A percentile compares a stretch with the other conserved stretches of the same genome.
These are phyloP conservation scores for Aphelinus certus DNA, from an alignment of 1,140 invertebrate genomes.

Conservation along the genomic window DNA sequence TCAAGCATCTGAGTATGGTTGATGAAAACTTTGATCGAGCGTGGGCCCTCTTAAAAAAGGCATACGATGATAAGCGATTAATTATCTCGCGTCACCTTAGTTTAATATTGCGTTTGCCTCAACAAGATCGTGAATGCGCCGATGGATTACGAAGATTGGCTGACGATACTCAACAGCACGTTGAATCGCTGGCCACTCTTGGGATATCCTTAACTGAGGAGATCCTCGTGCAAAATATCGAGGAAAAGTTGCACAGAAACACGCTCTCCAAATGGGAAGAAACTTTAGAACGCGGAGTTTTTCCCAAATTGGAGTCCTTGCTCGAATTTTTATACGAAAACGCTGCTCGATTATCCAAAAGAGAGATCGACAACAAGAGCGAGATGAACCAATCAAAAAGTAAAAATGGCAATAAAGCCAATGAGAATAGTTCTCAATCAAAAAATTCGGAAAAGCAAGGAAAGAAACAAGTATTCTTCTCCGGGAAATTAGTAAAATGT, in stretches of 20 bases:
- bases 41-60: conserved; percentile 34
- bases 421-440: no score
- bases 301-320: conserved; percentile 9
- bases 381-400: no score
- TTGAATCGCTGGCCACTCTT: conserved; percentile 16
- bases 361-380: background rate
- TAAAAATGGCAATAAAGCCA: no score
- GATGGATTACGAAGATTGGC: conserved; percentile 20
- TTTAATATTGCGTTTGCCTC: conserved; percentile 23
- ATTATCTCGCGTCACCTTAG: conserved; percentile 27
- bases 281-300: conserved; percentile 9
- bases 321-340: conserved; percentile 9
- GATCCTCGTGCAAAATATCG: conserved; percentile 14
- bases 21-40: conserved; percentile 9
- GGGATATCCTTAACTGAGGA: conserved; percentile 3
- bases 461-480: no score
- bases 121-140: conserved; percentile 20
- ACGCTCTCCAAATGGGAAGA: conserved; percentile 32
- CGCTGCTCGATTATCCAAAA: conserved; percentile 17
- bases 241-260: conserved; percentile 25
- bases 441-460: no score
- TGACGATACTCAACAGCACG: conserved; percentile 31
- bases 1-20: background rate
- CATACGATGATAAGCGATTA: conserved; percentile 27
- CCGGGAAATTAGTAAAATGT: no score